Conservation (phyloP, 2,797 vertebrate species). For the Podarcis lilfordi region DNA sequence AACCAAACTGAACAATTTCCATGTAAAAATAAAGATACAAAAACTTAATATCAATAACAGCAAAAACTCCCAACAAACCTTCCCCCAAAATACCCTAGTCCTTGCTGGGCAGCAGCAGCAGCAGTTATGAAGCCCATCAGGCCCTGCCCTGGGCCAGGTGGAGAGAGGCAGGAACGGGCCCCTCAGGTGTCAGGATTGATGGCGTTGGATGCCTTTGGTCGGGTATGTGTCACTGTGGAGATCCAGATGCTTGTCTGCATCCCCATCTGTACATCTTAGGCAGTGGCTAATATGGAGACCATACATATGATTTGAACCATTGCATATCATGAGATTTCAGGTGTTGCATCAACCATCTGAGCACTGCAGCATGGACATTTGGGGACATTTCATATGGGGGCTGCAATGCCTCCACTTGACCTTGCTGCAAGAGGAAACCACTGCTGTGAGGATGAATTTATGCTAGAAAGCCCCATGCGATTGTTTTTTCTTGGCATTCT, state of each 20-base stretch:
- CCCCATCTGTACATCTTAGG: neutral
- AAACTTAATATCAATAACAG: no score
- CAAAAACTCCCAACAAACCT: no score
- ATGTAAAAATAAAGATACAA: no score
- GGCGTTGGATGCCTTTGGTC: neutral
- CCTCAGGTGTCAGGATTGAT: no score
- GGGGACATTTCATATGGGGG: no score
- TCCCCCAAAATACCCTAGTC: no score
- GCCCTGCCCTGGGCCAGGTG: no score
- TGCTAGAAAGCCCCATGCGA: neutral
- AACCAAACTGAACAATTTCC: no score
- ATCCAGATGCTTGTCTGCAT: neutral
- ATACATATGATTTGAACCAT: neutral
- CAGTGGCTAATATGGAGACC: neutral
- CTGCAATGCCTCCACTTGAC: neutral
- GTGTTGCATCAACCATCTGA: neutral
- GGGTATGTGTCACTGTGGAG: neutral
- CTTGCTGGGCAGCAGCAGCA: no score
- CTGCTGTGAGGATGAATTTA: neutral
- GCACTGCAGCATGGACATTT: neutral
- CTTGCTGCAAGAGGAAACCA: neutral
- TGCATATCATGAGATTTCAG: neutral
- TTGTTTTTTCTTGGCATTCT: neutral
- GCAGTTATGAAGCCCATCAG: no score
- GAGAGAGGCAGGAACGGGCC: no score